These are phyloP conservation scores for Seriola rivoliana DNA, from an alignment of 2,113 vertebrate species.

Conservation along the genomic window DNA sequence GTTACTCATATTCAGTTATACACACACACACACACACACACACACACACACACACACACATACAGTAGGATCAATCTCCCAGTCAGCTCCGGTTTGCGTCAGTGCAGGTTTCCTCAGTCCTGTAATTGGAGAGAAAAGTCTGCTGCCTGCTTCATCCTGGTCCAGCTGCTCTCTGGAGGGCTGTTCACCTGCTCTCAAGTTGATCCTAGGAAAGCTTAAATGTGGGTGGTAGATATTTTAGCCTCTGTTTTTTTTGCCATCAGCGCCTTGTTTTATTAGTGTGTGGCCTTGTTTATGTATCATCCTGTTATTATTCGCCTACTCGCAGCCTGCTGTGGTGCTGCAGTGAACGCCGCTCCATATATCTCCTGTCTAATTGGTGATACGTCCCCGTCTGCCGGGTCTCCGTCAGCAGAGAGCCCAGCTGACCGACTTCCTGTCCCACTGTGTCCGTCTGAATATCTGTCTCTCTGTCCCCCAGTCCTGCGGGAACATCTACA, in stretches of 20 bases:
- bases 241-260: slow-evolving; percentile 26
- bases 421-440: slow-evolving; percentile 2
- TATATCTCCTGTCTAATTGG: slow-evolving; percentile 34
- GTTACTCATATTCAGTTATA: slow-evolving; percentile 53
- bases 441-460: not conserved
- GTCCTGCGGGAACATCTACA: slow-evolving; percentile 99
- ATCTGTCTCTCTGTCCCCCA: slow-evolving; percentile 72
- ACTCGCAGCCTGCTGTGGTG: slow-evolving; percentile 25
- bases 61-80: slow-evolving; percentile 59
- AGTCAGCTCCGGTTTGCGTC: slow-evolving; percentile 67
- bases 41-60: not conserved
- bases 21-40: not conserved
- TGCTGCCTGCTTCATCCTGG: slow-evolving; percentile 47
- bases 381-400: not conserved
- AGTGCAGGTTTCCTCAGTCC: slow-evolving; percentile 46
- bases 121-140: slow-evolving; percentile 64
- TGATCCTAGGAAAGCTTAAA: slow-evolving; percentile 25
- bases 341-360: not conserved
- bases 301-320: slow-evolving; percentile 27
- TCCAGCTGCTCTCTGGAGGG: slow-evolving; percentile 49
- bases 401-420: slow-evolving; percentile 1
- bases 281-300: slow-evolving; percentile 29
- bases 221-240: slow-evolving; percentile 35
- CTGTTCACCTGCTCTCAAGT: slow-evolving; percentile 45
- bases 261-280: slow-evolving; percentile 19